Base-by-base conservation (phyloP, 1,140 invertebrate species). In the Monochamus saltuarius region DNA sequence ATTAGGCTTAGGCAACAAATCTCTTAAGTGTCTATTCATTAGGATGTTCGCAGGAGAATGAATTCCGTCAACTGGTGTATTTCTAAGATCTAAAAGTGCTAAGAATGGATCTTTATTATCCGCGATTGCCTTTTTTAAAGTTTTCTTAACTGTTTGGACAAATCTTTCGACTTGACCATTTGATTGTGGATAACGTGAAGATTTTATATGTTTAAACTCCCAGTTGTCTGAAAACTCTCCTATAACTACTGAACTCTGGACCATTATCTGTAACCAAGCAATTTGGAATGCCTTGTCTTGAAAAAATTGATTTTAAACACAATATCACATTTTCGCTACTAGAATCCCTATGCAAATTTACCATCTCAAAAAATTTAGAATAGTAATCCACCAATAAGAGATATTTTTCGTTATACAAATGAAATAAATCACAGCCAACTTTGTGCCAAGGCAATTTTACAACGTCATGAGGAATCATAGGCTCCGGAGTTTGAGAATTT, bases 391-490 rank as follows among this genome's bases (percentile, higher is more conserved):
- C 61, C 4, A 68, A 53, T 42, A 71, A 7, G 54, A 69, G 53
- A 56, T 66, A 70, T 36, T 36, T n/a, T 56, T 67, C 70, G 69
- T 66, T 69, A 64, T 77, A 65, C 67, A 72, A 68, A 56, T 73
- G 60, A 60, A 73, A 72, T 34, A 74, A 53, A 62, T 76, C 72
- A 50, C 40, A 39, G 7, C 68, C 73, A 38, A 77, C 50, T 53
- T 75, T 75, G 34, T 62, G 59, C 67, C 67, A 77, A 7, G 70
- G 56, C 7, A 64, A 59, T n/a, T 62, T 42, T 46, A 69, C 64
- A 19, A 75, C 47, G 45, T 72, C 68, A 61, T 72, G 73, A 7
- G 69, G 55, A 10, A 70, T 69, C 13, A 78, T 36, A 7, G 67
- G 56, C 64, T 75, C 66, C 34, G 58, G 34, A 14, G 13, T 13